Evolutionary conservation across 2,888 invertebrate genomes (phyloP), one percentile per base, ranked within the genome.

Genomic region (Ischnura elegans): DNA sequence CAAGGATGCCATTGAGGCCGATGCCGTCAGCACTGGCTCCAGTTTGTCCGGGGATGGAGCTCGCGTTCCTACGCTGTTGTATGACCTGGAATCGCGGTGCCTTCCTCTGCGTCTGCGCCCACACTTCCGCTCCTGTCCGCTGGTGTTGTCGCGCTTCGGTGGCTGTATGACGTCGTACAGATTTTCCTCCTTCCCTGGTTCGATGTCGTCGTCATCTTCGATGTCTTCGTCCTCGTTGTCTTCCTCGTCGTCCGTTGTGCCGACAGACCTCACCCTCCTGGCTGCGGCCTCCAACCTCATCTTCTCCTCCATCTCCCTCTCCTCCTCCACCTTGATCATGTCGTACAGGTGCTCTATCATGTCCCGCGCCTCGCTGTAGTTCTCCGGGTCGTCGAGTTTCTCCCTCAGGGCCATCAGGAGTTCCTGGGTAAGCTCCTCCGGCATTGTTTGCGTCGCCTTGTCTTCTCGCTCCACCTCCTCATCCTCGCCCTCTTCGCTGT

Each of bases 291-390:
- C 61, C 43, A 43, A n/a, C 66, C 61, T 90, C 2, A 8, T 36
- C 66, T 90, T 90, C 90, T 90, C 90, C 94, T 94, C 95, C 94
- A 85, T 95, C 95, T 94, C 96, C 96, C 94, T 96, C 96, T 21
- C 96, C 95, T 97, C 97, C 95, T 97, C 97, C 4, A 97, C 97
- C 95, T 98, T 97, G 90, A 98, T 97, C 93, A 97, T 96, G 95
- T 98, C 98, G 95, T 98, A 98, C 10, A 98, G 96, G 95, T 97
- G 97, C 95, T 98, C 98, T 94, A 98, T 98, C 96, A 97, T 97
- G 95, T 98, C 98, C 76, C 97, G 96, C 2, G 98, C 98, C 95
- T 98, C 97, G 93, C 97, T 97, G 95, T 97, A 98, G 94, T 97
- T 97, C 93, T 97, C 97, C 0, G 98, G 98, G 95, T 97, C 97